Conservation (phyloP, 2,797 vertebrate species). For the Hirundo rustica region DNA sequence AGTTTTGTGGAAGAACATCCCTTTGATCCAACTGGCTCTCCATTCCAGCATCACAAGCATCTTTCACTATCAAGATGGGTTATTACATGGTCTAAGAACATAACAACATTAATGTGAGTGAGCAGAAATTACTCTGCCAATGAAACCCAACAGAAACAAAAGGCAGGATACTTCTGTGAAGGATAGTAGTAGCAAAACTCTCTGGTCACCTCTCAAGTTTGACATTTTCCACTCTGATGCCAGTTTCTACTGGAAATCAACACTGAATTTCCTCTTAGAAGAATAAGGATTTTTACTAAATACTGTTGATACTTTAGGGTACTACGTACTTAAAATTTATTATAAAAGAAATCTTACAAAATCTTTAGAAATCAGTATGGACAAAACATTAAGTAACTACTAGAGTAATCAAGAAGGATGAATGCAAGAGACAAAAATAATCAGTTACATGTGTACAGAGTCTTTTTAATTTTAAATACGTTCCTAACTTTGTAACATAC, state of each 20-base stretch:
- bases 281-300: background rate
- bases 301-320: background rate
- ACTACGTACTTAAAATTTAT: background rate
- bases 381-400: background rate
- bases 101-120: background rate
- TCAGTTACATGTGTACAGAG: background rate
- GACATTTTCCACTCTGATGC: background rate
- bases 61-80: background rate
- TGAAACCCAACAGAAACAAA: background rate
- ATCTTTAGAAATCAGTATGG: background rate
- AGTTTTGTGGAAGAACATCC: background rate
- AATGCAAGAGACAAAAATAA: background rate
- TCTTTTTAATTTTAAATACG: background rate
- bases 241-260: background rate
- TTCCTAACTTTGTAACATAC: background rate
- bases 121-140: background rate
- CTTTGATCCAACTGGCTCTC: background rate
- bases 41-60: background rate
- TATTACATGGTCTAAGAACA: background rate
- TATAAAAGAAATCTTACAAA: background rate
- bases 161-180: background rate
- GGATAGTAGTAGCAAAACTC: background rate
- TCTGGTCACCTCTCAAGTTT: background rate
- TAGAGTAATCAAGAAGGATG: background rate
- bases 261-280: background rate